phyloP scores from a whole-genome alignment of 2,797 vertebrate genomes.

The Hoplostethus atlanticus region DNA sequence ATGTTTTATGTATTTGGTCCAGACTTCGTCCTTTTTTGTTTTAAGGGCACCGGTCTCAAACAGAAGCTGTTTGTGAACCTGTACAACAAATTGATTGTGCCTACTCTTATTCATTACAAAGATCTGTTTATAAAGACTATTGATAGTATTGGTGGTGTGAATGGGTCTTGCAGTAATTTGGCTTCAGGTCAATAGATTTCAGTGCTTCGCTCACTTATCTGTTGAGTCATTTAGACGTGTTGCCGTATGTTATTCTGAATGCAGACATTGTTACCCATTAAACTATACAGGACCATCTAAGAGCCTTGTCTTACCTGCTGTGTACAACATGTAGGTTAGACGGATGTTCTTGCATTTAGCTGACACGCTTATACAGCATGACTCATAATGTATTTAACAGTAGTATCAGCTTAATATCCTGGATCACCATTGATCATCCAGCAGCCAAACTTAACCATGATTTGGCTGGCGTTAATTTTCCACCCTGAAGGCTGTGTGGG shows the following conservation, averaged over 20 bases:
- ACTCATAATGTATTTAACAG: background rate
- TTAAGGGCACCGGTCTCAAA: background rate
- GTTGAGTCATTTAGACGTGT: background rate
- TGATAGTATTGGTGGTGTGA: background rate
- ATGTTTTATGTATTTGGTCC: too few species aligned
- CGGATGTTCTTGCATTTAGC: background rate
- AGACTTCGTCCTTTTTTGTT: background rate
- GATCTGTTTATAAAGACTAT: background rate
- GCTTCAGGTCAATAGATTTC: background rate
- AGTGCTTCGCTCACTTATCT: background rate
- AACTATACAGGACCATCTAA: background rate
- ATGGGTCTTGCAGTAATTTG: background rate
- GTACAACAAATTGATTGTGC: background rate
- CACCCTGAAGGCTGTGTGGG: constrained; percentile 23
- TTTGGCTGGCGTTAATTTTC: constrained; percentile 30
- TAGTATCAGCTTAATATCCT: background rate
- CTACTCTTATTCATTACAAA: background rate
- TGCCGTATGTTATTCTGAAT: background rate
- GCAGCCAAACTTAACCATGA: constrained; percentile 17
- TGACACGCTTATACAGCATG: background rate
- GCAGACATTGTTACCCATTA: background rate
- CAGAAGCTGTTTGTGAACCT: background rate
- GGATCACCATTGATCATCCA: constrained; percentile 6
- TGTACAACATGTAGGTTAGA: background rate
- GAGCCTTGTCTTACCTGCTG: background rate